These are phyloP conservation scores for Narcine bancroftii DNA, from an alignment of 2,113 vertebrate genomes.

Conservation along the genomic window DNA sequence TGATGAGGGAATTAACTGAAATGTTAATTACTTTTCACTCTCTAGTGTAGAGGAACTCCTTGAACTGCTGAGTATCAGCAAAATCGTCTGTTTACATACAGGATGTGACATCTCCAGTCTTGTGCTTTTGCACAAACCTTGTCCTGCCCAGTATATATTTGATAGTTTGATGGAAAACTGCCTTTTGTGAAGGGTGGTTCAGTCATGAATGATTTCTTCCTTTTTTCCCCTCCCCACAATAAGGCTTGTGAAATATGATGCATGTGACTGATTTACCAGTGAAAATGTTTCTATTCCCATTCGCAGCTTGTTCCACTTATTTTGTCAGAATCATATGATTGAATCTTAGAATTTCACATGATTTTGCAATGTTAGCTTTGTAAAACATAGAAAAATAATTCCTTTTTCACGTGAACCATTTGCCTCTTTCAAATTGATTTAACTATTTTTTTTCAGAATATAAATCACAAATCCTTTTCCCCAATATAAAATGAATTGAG, in stretches of 20 bases:
- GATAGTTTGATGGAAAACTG: not conserved
- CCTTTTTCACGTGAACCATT: not conserved
- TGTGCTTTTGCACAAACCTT: no score
- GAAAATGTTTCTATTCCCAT: not conserved
- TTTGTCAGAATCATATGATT: not conserved
- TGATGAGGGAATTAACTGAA: no score
- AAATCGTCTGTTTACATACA: no score
- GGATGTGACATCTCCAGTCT: no score
- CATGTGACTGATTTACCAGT: not conserved
- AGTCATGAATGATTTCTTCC: not conserved
- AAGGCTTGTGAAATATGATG: not conserved
- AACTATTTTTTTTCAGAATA: not conserved
- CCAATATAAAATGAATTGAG: not conserved
- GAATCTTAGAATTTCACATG: not conserved
- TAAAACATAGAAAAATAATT: not conserved
- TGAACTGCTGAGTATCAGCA: no score
- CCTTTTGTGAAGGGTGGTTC: not conserved
- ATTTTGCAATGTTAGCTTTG: not conserved
- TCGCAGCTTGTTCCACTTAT: not conserved
- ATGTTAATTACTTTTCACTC: no score
- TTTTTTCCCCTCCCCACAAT: not conserved
- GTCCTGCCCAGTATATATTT: not conserved
- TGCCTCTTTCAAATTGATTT: slow-evolving; percentile 5
- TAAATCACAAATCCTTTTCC: not conserved
- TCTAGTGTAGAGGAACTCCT: no score